phyloP scores from a whole-genome alignment of 2,888 invertebrate species.

The Flabesymbios commensalis region DNA sequence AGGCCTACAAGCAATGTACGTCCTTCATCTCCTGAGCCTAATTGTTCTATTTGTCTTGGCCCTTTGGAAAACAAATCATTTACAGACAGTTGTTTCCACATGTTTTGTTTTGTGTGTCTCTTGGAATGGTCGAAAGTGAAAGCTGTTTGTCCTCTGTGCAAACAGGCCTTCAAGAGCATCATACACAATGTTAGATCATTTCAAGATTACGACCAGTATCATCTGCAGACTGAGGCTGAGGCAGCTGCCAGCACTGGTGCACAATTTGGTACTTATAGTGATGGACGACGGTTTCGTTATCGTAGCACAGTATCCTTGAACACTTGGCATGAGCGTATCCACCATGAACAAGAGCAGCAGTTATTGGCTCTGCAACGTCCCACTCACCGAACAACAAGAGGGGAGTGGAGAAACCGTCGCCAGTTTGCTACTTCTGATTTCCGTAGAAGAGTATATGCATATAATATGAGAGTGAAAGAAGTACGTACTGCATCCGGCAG shows the following conservation, averaged over 20 bases:
- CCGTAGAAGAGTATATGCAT: constrained; percentile 75
- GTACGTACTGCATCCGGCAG: constrained; percentile 65
- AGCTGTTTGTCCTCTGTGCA: constrained; percentile 91
- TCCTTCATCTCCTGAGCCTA: constrained; percentile 52
- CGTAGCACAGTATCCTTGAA: constrained; percentile 56
- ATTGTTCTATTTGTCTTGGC: constrained; percentile 91
- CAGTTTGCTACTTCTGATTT: constrained; percentile 56
- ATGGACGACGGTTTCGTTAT: constrained; percentile 53
- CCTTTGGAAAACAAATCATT: constrained; percentile 85
- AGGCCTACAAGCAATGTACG: too few species aligned
- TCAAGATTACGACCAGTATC: constrained; percentile 85
- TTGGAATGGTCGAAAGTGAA: constrained; percentile 94
- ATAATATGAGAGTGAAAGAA: constrained; percentile 79
- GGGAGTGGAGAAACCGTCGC: constrained; percentile 19
- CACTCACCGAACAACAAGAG: constrained; percentile 15
- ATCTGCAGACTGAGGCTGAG: constrained; percentile 45
- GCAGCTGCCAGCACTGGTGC: constrained; percentile 19
- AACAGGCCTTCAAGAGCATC: constrained; percentile 86
- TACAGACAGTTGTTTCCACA: constrained; percentile 89
- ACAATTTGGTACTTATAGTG: too few species aligned
- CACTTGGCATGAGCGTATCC: constrained; percentile 33
- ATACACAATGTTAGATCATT: constrained; percentile 89
- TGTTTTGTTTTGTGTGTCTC: constrained; percentile 91
- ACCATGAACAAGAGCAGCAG: constrained; percentile 25
- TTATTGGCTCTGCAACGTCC: constrained; percentile 36